These are phyloP conservation scores for Tetramorium alpestre DNA, from an alignment of 1,140 invertebrate species.

Conservation along the genomic window DNA sequence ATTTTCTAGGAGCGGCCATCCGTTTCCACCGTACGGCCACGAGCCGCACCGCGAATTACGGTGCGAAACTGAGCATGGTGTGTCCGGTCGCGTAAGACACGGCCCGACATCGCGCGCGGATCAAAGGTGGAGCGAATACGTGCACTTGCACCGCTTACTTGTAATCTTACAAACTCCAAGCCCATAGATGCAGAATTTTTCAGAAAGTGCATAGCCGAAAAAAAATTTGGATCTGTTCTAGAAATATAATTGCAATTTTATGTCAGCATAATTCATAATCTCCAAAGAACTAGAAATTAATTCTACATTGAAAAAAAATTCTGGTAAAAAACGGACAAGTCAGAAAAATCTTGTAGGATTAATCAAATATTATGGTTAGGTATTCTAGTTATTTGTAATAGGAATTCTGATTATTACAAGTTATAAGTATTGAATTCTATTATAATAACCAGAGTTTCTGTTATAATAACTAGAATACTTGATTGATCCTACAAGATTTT, in stretches of 20 bases:
- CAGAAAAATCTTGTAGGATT: too few relatives aligned
- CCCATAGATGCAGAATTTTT: constrained; percentile 16
- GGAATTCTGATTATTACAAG: too few relatives aligned
- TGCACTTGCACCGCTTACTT: constrained; percentile 10
- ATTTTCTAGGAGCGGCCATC: constrained; percentile 79
- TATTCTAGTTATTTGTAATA: too few relatives aligned
- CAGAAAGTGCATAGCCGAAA: neutral
- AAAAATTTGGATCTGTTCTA: neutral
- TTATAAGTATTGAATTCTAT: too few relatives aligned
- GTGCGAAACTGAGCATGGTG: constrained; percentile 52
- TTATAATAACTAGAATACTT: too few relatives aligned
- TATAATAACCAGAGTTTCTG: too few relatives aligned
- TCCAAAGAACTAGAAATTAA: neutral
- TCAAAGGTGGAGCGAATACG: constrained; percentile 64
- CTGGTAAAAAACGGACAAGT: too few relatives aligned
- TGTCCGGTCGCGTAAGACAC: constrained; percentile 65
- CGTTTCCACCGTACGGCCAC: constrained; percentile 62
- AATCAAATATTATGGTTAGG: too few relatives aligned
- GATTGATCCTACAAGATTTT: too few relatives aligned
- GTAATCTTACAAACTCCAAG: constrained; percentile 29
- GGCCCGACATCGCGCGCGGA: constrained; percentile 65
- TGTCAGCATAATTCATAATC: neutral
- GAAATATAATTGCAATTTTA: neutral
- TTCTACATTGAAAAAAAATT: too few relatives aligned
- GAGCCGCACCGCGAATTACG: constrained; percentile 69